Conservation (phyloP, 2,888 invertebrate genomes). For the Lamellibrachia columna region DNA sequence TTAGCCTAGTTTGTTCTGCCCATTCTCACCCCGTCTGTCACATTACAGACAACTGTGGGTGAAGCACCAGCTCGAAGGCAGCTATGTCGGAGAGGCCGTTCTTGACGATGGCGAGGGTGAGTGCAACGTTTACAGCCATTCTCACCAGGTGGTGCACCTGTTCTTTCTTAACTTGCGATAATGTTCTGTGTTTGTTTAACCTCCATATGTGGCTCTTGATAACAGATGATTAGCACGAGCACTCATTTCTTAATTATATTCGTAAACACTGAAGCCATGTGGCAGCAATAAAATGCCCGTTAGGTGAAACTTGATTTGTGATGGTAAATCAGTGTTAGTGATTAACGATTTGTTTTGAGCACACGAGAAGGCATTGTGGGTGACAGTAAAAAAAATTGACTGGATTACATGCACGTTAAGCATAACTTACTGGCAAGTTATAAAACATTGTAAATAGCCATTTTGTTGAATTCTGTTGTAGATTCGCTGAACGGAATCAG, state of each 20-base stretch:
- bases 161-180: too few relatives aligned
- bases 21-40: neutral
- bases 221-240: too few relatives aligned
- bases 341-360: neutral
- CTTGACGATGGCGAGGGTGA: neutral
- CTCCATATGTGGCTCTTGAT: too few relatives aligned
- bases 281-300: neutral
- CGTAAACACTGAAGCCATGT: neutral
- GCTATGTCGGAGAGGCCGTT: neutral
- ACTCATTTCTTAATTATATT: neutral
- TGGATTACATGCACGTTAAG: too few relatives aligned
- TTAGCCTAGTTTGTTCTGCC: neutral
- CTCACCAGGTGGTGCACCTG: neutral
- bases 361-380: neutral
- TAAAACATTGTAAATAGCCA: neutral
- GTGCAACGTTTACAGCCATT: neutral
- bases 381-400: neutral
- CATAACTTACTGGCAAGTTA: neutral
- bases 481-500: constrained; percentile 10
- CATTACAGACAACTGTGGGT: neutral
- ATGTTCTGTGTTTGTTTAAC: too few relatives aligned
- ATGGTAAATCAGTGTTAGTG: neutral
- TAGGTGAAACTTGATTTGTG: neutral
- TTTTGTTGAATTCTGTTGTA: neutral
- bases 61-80: neutral